Percentiles rank a stretch among this genome's conserved stretches.
Evolutionary conservation across 2,888 invertebrate genomes (phyloP).

Genomic region (Aricia artaxerxes): DNA sequence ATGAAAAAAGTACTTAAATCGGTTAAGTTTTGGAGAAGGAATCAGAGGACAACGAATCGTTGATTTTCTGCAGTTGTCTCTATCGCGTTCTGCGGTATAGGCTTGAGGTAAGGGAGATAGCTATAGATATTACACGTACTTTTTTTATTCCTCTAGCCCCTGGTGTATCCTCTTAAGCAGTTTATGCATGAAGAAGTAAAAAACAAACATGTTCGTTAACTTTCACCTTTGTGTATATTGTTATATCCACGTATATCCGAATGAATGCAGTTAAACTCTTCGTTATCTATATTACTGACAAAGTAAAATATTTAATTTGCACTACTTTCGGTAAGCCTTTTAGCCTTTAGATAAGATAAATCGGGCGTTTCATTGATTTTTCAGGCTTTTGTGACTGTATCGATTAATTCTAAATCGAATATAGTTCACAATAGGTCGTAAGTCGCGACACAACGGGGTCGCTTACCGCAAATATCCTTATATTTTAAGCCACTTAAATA

Average conservation of each 20-base stretch:
- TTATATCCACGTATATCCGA: neutral
- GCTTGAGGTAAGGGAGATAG: too few species aligned
- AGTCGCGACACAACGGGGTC: slow-evolving; percentile 7
- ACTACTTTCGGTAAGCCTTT: slow-evolving; percentile 15
- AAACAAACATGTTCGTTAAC: too few species aligned
- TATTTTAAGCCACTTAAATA: slow-evolving; percentile 20
- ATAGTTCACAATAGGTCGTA: slow-evolving; percentile 21
- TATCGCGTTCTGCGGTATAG: too few species aligned
- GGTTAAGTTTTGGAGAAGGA: too few species aligned
- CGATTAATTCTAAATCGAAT: neutral
- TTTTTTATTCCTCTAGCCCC: too few species aligned
- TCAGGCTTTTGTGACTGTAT: slow-evolving; percentile 5
- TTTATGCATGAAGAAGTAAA: too few species aligned
- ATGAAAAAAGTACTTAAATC: too few species aligned
- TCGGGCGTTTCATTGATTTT: slow-evolving; percentile 7
- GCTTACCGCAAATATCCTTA: slow-evolving; percentile 9
- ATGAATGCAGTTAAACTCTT: neutral
- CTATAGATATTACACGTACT: too few species aligned
- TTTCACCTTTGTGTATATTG: too few species aligned
- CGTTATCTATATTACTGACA: neutral
- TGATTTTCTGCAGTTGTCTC: too few species aligned
- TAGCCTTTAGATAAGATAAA: slow-evolving; percentile 27
- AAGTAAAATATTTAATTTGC: slow-evolving; percentile 15
- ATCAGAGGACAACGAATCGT: too few species aligned
- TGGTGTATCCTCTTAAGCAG: too few species aligned